These are phyloP conservation scores for Thymelicus sylvestris DNA, from an alignment of 2,888 invertebrate genomes.

Conservation along the genomic window DNA sequence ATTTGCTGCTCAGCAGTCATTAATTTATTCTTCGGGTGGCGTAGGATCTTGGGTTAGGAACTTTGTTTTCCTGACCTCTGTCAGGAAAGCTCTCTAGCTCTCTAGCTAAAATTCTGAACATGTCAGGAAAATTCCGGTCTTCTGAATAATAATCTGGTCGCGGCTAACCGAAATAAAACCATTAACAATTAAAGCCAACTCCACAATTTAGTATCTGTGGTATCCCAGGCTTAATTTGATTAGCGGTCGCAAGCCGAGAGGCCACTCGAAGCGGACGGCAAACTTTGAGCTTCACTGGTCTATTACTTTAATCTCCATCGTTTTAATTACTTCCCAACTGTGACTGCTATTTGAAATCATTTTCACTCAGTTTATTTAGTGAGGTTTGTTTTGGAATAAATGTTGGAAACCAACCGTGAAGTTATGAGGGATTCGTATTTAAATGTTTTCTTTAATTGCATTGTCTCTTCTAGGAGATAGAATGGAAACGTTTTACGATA, in stretches of 20 bases:
- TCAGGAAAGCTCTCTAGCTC: too few relatives aligned
- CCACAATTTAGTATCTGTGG: conserved; percentile 51
- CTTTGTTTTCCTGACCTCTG: too few relatives aligned
- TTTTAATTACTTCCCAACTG: conserved; percentile 40
- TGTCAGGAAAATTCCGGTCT: too few relatives aligned
- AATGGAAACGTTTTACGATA: too few relatives aligned
- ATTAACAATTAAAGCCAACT: conserved; percentile 42
- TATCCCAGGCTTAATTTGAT: conserved; percentile 80
- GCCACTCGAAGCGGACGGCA: conserved; percentile 65
- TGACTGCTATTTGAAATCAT: conserved; percentile 23
- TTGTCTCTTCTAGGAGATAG: too few relatives aligned
- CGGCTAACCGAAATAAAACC: not conserved
- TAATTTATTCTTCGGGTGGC: too few relatives aligned
- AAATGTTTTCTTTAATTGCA: too few relatives aligned
- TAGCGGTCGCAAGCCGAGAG: conserved; percentile 74
- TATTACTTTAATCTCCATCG: conserved; percentile 49
- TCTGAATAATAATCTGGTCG: too few relatives aligned
- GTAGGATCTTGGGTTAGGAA: too few relatives aligned
- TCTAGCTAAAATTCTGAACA: too few relatives aligned
- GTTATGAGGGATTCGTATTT: not conserved
- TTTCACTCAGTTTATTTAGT: conserved; percentile 23
- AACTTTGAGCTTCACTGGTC: conserved; percentile 63
- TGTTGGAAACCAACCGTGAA: conserved; percentile 1
- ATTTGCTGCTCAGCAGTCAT: too few relatives aligned
- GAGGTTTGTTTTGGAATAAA: conserved; percentile 17